phyloP scores from a whole-genome alignment of 2,888 invertebrate genomes.

The Ectemnius cavifrons region DNA sequence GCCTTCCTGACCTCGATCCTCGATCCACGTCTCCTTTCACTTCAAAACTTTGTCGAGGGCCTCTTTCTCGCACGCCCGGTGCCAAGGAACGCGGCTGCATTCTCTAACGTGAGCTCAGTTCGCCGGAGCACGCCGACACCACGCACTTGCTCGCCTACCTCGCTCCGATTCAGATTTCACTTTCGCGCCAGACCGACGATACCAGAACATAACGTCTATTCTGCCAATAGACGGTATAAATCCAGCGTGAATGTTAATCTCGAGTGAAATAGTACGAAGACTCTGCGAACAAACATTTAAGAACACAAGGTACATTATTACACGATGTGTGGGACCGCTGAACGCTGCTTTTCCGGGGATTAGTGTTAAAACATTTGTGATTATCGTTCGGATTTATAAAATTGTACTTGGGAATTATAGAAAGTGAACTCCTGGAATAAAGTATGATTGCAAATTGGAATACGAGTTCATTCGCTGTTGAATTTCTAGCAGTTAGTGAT shows the following conservation, averaged over 20 bases:
- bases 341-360: no score
- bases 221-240: background rate
- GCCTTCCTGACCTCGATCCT: conserved; percentile 71
- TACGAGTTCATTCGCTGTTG: no score
- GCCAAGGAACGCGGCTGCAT: conserved; percentile 38
- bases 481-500: no score
- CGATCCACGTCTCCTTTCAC: conserved; percentile 75
- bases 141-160: conserved; percentile 15
- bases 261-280: no score
- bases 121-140: conserved; percentile 25
- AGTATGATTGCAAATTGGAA: no score
- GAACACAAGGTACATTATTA: no score
- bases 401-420: no score
- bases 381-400: no score
- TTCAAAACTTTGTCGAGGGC: conserved; percentile 71
- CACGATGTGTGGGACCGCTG: no score
- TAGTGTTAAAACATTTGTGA: no score
- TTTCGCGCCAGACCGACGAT: conserved; percentile 33
- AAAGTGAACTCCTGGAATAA: no score
- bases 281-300: no score
- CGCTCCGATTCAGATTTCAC: conserved; percentile 47
- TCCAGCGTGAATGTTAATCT: background rate
- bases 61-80: conserved; percentile 57
- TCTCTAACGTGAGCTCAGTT: conserved; percentile 40
- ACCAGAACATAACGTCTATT: background rate